Base-by-base conservation (phyloP, 2,113 vertebrate species). In the Stigmatopora argus region DNA sequence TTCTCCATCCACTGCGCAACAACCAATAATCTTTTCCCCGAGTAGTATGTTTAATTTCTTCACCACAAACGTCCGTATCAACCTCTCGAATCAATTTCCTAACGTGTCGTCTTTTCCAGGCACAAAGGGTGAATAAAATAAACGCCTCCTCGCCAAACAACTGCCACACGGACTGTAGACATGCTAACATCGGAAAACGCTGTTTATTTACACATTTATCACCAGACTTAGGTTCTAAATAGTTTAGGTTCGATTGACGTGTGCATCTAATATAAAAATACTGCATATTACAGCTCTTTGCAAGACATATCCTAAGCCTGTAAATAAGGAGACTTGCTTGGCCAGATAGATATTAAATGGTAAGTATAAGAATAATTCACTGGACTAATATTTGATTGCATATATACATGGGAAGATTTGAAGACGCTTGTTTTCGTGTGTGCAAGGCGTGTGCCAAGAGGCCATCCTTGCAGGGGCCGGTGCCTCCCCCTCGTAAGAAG, bases 401-500 rank as follows among this genome's bases (percentile, higher is more conserved):
- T 56, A 14, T 13, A 15, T 17, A 14, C 12, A 55, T 14, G 12
- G 4, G 23, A 15, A 12, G 19, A 53, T 31, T 23, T 56, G 1
- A 15, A 26, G 23, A 34, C 7, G 52, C 19, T 48, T 26, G 44
- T 58, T 34, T 52, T 46, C 74, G 18, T 65, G 21, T 11, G 34
- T 49, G 19, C 31, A 68, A 95, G 93, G 92, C 93, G 46, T 84
- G 81, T 79, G 90, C 87, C 21, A 92, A 92, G 87, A 94, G 93
- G 78, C 55, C 93, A 0, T 74, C 89, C 3, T 63, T 86, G 23
- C 89, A 89, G 63, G 90, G 90, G 14, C 67, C 90, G 0, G 78
- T 90, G 31, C 92, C 89, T 57, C 89, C 89, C 52, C 93, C 89
- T 65, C 88, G 92, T 63, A 94, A 87, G 84, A 96, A 92, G 75